Evolutionary conservation across 2,113 vertebrate species (phyloP).

Genomic region (Mellivora capensis): DNA sequence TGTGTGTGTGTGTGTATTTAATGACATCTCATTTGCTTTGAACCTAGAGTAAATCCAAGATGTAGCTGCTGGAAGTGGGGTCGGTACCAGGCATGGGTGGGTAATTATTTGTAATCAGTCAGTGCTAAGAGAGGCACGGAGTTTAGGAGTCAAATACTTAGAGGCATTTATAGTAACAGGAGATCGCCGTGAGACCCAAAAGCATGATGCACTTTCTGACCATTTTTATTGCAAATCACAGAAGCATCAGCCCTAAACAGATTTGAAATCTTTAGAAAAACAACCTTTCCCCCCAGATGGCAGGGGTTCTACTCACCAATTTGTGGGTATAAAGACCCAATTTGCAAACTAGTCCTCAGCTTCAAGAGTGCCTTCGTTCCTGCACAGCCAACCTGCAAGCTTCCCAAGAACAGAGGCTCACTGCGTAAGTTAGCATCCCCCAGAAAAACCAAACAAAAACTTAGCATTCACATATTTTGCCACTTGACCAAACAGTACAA

Average conservation of each 20-base stretch:
- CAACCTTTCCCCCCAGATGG: not conserved
- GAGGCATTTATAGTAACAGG: not conserved
- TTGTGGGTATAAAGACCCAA: not conserved
- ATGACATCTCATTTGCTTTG: not conserved
- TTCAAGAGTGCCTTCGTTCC: not conserved
- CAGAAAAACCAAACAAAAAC: not conserved
- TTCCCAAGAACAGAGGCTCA: not conserved
- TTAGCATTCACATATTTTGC: too few species aligned
- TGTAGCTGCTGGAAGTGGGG: not conserved
- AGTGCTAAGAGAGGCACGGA: not conserved
- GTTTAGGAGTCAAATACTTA: not conserved
- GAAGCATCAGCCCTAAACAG: not conserved
- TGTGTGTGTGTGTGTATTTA: not conserved
- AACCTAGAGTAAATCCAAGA: not conserved
- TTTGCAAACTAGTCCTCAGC: not conserved
- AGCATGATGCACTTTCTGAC: not conserved
- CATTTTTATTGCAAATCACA: not conserved
- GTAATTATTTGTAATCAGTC: too few species aligned
- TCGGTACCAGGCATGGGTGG: rapidly evolving
- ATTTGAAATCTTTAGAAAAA: not conserved
- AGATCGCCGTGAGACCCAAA: not conserved
- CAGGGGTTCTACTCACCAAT: not conserved
- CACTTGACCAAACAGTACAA: not conserved
- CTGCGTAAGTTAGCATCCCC: rapidly evolving
- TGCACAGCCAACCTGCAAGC: too few species aligned